A percentile compares a stretch with the other conserved stretches of the same genome.
These are phyloP conservation scores for Lasiommata megera DNA, from an alignment of 2,888 invertebrate genomes.

Conservation along the genomic window DNA sequence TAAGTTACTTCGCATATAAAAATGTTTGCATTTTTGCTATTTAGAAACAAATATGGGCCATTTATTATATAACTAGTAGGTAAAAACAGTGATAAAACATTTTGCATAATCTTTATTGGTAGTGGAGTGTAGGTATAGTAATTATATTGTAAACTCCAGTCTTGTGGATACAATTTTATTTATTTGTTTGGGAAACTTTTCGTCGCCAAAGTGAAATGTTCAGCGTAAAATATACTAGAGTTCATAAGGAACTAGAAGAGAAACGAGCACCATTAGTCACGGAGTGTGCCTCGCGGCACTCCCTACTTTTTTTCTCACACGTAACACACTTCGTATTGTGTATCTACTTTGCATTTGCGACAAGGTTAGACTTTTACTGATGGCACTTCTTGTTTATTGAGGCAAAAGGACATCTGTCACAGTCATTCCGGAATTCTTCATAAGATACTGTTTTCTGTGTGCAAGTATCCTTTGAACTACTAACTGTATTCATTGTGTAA, in stretches of 20 bases:
- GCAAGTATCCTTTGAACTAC: not conserved
- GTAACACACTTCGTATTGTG: conserved; percentile 12
- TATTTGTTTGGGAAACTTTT: not conserved
- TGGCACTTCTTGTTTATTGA: conserved; percentile 47
- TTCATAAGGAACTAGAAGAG: conserved; percentile 65
- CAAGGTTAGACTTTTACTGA: conserved; percentile 49
- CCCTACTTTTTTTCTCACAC: conserved; percentile 43
- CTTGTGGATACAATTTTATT: too few relatives aligned
- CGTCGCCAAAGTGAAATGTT: conserved; percentile 38
- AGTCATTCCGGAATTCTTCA: not conserved
- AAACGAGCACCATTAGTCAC: conserved; percentile 66
- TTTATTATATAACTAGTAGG: too few relatives aligned
- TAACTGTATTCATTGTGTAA: not conserved
- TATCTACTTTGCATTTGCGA: conserved; percentile 53
- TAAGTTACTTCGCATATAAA: too few relatives aligned
- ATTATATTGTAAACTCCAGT: too few relatives aligned
- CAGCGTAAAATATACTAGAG: conserved; percentile 64
- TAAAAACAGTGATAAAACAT: too few relatives aligned
- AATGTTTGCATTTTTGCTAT: too few relatives aligned
- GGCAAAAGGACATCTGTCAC: conserved; percentile 31
- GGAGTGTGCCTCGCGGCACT: conserved; percentile 53
- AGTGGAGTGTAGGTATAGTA: too few relatives aligned
- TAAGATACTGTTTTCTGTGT: not conserved
- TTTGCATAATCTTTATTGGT: too few relatives aligned
- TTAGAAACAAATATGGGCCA: too few relatives aligned